Percentiles rank a stretch among this genome's conserved stretches.
phyloP scores from a whole-genome alignment of 2,113 vertebrate species.

The Charina bottae region DNA sequence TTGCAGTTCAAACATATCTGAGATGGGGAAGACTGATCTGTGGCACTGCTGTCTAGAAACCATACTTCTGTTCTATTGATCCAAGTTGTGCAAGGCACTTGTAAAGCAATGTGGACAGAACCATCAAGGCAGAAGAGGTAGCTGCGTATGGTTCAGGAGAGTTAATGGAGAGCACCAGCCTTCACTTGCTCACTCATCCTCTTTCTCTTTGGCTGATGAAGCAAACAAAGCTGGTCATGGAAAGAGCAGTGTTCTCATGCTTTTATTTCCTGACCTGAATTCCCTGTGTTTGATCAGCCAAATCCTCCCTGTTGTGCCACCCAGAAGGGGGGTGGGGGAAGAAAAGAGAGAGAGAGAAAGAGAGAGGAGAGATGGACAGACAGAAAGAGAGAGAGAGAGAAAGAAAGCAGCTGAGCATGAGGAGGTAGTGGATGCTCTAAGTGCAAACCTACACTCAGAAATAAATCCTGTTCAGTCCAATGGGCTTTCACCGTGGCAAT shows the following conservation, averaged over 20 bases:
- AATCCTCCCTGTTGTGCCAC: not conserved
- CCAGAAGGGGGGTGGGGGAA: not conserved
- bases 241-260: not conserved
- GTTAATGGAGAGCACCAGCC: not conserved
- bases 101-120: not conserved
- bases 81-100: not conserved
- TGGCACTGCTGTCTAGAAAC: not conserved
- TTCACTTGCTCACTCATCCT: not conserved
- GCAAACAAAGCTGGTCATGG: not conserved
- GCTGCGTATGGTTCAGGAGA: not conserved
- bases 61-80: not conserved
- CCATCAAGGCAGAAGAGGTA: not conserved
- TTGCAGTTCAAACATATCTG: not conserved
- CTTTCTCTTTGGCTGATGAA: not conserved
- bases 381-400: not conserved
- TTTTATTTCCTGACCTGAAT: not conserved
- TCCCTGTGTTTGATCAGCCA: not conserved
- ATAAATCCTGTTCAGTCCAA: not conserved
- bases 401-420: not conserved
- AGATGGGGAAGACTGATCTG: not conserved
- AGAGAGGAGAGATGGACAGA: not conserved
- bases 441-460: not conserved
- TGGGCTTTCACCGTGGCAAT: not conserved
- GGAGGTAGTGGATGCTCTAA: not conserved
- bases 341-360: not conserved